Evolutionary conservation across 2,888 invertebrate species (phyloP).

Genomic region (Hemithea aestivaria): DNA sequence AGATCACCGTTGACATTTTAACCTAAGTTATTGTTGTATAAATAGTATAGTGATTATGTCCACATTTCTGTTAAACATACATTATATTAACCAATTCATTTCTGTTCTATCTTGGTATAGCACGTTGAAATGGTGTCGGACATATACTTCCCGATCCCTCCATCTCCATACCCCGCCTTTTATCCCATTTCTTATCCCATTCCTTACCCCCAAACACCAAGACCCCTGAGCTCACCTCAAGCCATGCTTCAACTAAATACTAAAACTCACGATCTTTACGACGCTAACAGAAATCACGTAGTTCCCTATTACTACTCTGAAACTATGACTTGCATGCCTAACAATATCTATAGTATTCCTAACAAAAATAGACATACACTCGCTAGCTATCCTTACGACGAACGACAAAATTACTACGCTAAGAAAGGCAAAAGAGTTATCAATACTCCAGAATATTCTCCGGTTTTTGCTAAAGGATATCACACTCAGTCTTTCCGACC

Average conservation of each 20-base stretch:
- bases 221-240: slow-evolving; percentile 58
- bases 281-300: slow-evolving; percentile 78
- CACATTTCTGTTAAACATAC: slow-evolving; percentile 31
- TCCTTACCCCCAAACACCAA: slow-evolving; percentile 19
- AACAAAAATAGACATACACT: slow-evolving; percentile 62
- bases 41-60: slow-evolving; percentile 22
- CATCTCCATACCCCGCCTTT: slow-evolving; percentile 67
- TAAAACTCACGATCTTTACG: slow-evolving; percentile 69
- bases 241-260: slow-evolving; percentile 46
- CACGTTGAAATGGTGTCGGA: slow-evolving; percentile 88
- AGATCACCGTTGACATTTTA: too few relatives aligned
- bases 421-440: slow-evolving; percentile 47
- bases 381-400: slow-evolving; percentile 57
- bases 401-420: slow-evolving; percentile 52
- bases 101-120: slow-evolving; percentile 80
- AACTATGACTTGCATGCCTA: slow-evolving; percentile 68
- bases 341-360: slow-evolving; percentile 57
- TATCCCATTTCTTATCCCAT: slow-evolving; percentile 70
- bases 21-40: too few relatives aligned
- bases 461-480: slow-evolving; percentile 47
- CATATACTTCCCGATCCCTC: slow-evolving; percentile 82
- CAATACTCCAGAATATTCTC: slow-evolving; percentile 46
- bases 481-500: slow-evolving; percentile 60
- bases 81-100: slow-evolving; percentile 67
- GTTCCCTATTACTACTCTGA: slow-evolving; percentile 73